phyloP scores from a whole-genome alignment of 2,888 invertebrate genomes.

The Oscheius sp. region DNA sequence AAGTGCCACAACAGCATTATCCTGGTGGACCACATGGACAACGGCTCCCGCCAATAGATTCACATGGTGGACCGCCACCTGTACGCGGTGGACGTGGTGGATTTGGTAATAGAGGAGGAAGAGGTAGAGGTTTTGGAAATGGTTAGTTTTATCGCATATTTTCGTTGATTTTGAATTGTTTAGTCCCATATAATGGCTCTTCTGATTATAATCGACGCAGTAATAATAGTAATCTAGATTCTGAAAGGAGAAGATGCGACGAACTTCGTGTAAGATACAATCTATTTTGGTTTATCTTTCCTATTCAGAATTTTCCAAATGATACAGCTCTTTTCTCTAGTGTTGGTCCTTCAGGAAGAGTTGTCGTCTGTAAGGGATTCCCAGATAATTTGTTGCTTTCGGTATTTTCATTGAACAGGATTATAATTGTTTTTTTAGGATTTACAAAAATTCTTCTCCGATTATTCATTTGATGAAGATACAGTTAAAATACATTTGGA shows the following conservation, averaged over 20 bases:
- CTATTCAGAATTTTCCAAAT: slow-evolving; percentile 4
- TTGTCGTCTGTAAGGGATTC: slow-evolving; percentile 51
- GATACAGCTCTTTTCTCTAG: slow-evolving; percentile 9
- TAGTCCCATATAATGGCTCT: neutral
- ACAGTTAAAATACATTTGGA: slow-evolving; percentile 51
- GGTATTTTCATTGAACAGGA: no score
- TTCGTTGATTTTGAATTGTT: neutral
- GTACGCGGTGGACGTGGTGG: slow-evolving; percentile 34
- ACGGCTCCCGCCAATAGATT: neutral
- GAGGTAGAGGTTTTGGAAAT: slow-evolving; percentile 12
- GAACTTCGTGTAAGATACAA: neutral
- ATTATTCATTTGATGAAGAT: slow-evolving; percentile 45
- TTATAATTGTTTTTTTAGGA: no score
- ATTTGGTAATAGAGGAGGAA: slow-evolving; percentile 1
- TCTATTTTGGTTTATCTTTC: neutral
- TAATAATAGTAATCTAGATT: neutral
- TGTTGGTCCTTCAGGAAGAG: slow-evolving; percentile 45
- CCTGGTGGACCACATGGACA: neutral
- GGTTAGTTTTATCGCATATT: neutral
- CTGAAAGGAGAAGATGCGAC: neutral
- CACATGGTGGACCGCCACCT: neutral
- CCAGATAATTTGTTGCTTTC: slow-evolving; percentile 46
- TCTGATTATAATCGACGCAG: neutral
- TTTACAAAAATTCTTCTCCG: slow-evolving; percentile 46
- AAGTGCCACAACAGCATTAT: slow-evolving; percentile 17